phyloP scores from a whole-genome alignment of 2,113 vertebrate species.

The Microtus richardsoni region DNA sequence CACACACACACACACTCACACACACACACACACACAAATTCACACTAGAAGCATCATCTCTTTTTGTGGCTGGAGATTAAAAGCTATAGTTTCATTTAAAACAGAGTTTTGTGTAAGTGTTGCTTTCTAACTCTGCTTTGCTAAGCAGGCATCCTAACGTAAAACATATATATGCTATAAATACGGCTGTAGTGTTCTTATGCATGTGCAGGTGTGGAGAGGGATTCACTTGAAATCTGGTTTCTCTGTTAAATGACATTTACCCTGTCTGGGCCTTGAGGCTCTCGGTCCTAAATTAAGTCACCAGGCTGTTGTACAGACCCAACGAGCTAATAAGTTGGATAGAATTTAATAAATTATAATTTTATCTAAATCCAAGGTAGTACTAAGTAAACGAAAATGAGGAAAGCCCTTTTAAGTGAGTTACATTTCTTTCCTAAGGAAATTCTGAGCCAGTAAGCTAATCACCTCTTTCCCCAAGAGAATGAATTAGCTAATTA shows the following conservation, averaged over 20 bases:
- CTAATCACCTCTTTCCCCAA: slow-evolving; percentile 69
- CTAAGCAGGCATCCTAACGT: not conserved
- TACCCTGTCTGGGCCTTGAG: not conserved
- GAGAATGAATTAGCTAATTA: slow-evolving; percentile 74
- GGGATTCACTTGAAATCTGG: not conserved
- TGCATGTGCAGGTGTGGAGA: not conserved
- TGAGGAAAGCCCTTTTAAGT: slow-evolving; percentile 64
- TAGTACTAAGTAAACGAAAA: slow-evolving; percentile 26
- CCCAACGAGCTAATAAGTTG: slow-evolving; percentile 17
- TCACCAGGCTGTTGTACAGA: not conserved
- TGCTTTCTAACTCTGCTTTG: slow-evolving; percentile 15
- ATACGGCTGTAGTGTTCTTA: not conserved
- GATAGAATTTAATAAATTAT: slow-evolving; percentile 52
- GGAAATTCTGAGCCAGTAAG: slow-evolving; percentile 74
- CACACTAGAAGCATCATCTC: not conserved
- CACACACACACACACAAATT: not conserved
- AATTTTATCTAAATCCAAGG: slow-evolving; percentile 45
- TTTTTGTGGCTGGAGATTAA: slow-evolving; percentile 22
- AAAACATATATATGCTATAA: not conserved
- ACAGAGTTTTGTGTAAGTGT: slow-evolving; percentile 15
- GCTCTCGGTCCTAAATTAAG: slow-evolving; percentile 7
- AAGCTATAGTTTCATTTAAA: slow-evolving; percentile 6
- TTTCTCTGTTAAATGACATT: slow-evolving; percentile 19
- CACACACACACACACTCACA: too few relatives aligned
- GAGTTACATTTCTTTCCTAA: slow-evolving; percentile 64